A percentile compares a stretch with the other conserved stretches of the same genome.
Conservation (phyloP, 1,140 invertebrate genomes). For the Aphelenchoides fujianensis region DNA sequence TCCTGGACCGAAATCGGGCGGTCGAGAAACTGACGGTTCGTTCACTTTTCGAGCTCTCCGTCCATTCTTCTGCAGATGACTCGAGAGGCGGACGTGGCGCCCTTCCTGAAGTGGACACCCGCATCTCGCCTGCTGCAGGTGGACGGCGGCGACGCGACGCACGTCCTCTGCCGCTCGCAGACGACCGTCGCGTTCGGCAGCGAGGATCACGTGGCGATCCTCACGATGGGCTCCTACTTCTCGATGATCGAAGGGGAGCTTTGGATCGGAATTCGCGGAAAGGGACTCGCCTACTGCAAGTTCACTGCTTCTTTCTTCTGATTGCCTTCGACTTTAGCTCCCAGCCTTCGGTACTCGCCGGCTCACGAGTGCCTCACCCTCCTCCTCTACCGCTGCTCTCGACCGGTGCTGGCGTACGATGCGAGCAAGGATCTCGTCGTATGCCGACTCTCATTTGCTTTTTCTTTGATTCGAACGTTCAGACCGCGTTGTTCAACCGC, state of each 20-base stretch:
- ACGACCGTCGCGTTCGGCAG: constrained; percentile 67
- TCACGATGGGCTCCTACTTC: constrained; percentile 79
- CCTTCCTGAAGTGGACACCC: constrained; percentile 1
- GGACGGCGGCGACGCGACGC: constrained; percentile 76
- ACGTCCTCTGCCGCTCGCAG: constrained; percentile 68
- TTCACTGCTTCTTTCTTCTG: neutral
- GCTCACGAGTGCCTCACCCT: constrained; percentile 74
- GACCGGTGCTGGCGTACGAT: constrained; percentile 74
- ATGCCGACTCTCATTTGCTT: neutral
- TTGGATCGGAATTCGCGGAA: constrained; percentile 78
- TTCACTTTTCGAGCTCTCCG: neutral
- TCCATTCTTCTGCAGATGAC: neutral
- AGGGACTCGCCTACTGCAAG: constrained; percentile 74
- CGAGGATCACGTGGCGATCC: constrained; percentile 72
- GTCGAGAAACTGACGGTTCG: neutral
- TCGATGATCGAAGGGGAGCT: constrained; percentile 82
- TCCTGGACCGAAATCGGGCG: neutral
- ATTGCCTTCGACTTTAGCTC: no score
- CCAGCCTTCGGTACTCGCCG: constrained; percentile 68
- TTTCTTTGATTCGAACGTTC: no score
- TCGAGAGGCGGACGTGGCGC: neutral
- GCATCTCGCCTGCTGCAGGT: constrained; percentile 70
- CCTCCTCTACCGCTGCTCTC: constrained; percentile 72
- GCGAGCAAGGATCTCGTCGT: constrained; percentile 72
- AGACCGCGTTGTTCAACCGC: constrained; percentile 70